Percentiles rank a stretch among this genome's conserved stretches.
phyloP scores from a whole-genome alignment of 2,113 vertebrate species.

The Pyrgilauda ruficollis region DNA sequence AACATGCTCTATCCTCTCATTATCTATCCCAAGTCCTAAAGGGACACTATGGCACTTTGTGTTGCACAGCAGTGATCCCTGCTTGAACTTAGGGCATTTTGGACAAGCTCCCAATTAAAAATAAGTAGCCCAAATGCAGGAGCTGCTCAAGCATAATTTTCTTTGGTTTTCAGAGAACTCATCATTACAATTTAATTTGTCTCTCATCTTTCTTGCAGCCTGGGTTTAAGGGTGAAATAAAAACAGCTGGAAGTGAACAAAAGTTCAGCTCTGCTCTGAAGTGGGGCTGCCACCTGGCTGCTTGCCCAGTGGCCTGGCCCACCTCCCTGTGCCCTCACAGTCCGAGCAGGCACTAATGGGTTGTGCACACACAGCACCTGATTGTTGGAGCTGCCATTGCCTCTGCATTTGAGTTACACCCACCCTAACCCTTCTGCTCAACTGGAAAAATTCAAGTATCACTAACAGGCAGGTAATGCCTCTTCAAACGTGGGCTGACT shows the following conservation, averaged over 20 bases:
- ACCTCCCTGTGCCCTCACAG: neutral
- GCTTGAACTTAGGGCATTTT: neutral
- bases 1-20: constrained; percentile 28
- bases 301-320: neutral
- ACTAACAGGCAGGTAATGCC: neutral
- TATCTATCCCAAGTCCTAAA: neutral
- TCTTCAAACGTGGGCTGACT: neutral
- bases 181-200: neutral
- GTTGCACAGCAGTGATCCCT: neutral
- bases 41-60: constrained; percentile 13
- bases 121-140: neutral
- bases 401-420: neutral
- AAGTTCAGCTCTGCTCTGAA: constrained; percentile 23
- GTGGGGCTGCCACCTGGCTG: neutral
- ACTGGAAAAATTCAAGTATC: neutral
- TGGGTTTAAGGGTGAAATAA: neutral
- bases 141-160: neutral
- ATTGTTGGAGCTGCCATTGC: neutral
- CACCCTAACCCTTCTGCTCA: neutral
- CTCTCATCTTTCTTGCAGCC: neutral
- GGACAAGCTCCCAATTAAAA: constrained; percentile 33
- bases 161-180: neutral
- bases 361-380: fast-evolving
- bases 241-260: neutral
- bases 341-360: fast-evolving